Evolutionary conservation across 1,140 invertebrate species (phyloP).

Genomic region (Notospermus geniculatus): DNA sequence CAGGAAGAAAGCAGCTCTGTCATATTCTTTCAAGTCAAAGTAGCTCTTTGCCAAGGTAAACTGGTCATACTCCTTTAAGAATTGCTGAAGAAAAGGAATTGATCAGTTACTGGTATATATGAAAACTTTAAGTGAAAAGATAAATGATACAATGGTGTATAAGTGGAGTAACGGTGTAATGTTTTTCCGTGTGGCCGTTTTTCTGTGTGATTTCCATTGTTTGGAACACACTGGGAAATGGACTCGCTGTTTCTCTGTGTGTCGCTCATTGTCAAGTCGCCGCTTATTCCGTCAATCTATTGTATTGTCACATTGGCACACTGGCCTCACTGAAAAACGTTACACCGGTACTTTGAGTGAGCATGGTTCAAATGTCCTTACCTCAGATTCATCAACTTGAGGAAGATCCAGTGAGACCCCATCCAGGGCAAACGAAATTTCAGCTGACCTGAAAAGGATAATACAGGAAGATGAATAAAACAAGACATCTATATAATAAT

Average conservation of each 20-base stretch:
- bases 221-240: too few species aligned
- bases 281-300: too few species aligned
- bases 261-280: too few species aligned
- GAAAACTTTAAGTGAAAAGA: neutral
- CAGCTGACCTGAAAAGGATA: constrained; percentile 65
- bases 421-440: constrained; percentile 74
- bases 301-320: too few species aligned
- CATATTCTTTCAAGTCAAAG: constrained; percentile 90
- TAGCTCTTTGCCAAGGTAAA: constrained; percentile 84
- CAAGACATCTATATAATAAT: constrained; percentile 7
- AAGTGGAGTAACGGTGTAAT: too few species aligned
- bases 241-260: too few species aligned
- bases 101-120: neutral
- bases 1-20: constrained; percentile 82
- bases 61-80: constrained; percentile 62
- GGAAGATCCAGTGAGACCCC: constrained; percentile 57
- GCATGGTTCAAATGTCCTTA: constrained; percentile 15
- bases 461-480: constrained; percentile 8
- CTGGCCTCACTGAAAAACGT: too few species aligned
- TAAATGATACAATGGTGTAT: neutral
- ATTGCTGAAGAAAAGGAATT: constrained; percentile 38
- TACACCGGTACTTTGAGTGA: neutral
- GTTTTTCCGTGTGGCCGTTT: too few species aligned
- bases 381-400: constrained; percentile 19
- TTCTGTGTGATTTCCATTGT: too few species aligned